Evolutionary conservation across 2,888 invertebrate genomes (phyloP), one percentile per base, ranked within the genome.

Genomic region (Cosmorhoe ocellata): DNA sequence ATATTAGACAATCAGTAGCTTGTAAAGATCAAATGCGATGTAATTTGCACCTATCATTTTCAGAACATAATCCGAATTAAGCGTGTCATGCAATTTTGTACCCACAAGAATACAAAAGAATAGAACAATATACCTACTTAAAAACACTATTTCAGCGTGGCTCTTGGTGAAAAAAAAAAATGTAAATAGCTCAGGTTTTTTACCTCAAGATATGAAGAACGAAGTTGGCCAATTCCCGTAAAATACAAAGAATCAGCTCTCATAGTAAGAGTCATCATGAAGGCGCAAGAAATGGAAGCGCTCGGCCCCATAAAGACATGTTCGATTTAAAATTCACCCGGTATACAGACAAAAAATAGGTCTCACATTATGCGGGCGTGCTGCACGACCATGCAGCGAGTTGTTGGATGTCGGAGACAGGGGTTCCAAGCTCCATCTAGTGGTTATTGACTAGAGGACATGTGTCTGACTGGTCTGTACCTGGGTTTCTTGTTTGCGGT

Each of bases 311-410:
- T 81, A 80, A 75, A 83, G 84, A 83, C 82, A 85, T 83, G 83
- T 87, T 79, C 76, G 80, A 74, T 84, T 86, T 86, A 78, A 85
- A 85, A 87, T 84, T 84, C 81, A 79, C 76, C 79, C 70, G 70
- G 64, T 67, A 71, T 76, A 79, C 83, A 76, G 79, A 22, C 81
- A 88, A 89, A 88, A 90, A 90, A 88, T 86, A 83, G 84, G 84
- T 79, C 78, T 79, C 79, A 69, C 82, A 89, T 88, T 82, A 89
- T 89, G 84, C 87, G 77, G 79, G 84, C 90, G 90, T 90, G 89
- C 87, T 51, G 80, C 89, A 89, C 89, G 90, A 88, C 64, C 63
- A 55, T 61, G 69, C 68, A 64, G 60, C 31, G 27, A 38, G 38
- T 24, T 18, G 64, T 56, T 56, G 55, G 63, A 58, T 58, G 60